These are phyloP conservation scores for Origma solitaria DNA, from an alignment of 2,113 vertebrate genomes.

Conservation along the genomic window DNA sequence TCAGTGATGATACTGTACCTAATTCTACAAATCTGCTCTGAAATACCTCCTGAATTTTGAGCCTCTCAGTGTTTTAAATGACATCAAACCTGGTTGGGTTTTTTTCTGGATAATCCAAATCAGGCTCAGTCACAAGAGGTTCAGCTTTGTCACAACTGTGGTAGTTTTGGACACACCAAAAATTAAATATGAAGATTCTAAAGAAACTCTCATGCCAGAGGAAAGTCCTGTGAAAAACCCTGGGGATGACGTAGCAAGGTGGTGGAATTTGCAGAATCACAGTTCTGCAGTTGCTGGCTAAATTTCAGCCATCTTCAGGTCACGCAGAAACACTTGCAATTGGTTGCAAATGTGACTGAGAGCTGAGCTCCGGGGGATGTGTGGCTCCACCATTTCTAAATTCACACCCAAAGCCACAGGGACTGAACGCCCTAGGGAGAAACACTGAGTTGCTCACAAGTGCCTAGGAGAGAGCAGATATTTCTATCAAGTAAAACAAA, in stretches of 20 bases:
- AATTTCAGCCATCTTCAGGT: neutral
- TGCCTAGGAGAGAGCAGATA: neutral
- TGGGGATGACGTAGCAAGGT: neutral
- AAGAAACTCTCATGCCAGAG: neutral
- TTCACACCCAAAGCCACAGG: neutral
- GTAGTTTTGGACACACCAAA: neutral
- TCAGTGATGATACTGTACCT: neutral
- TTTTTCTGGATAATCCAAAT: neutral
- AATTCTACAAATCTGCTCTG: neutral
- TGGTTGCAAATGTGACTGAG: neutral
- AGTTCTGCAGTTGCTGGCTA: neutral
- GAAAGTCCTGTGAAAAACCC: neutral
- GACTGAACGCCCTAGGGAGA: neutral
- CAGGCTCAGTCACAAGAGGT: neutral
- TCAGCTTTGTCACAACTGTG: neutral
- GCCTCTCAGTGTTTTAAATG: neutral
- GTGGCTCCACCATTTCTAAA: neutral
- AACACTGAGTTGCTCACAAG: neutral
- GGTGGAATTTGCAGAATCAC: neutral
- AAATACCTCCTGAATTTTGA: neutral
- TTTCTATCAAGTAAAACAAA: neutral
- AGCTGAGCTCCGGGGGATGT: neutral
- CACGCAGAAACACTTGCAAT: neutral
- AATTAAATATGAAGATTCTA: neutral
- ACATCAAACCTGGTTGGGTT: neutral